A percentile compares a stretch with the other conserved stretches of the same genome.
Evolutionary conservation across 2,113 vertebrate genomes (phyloP).

Genomic region (Raja brachyura): DNA sequence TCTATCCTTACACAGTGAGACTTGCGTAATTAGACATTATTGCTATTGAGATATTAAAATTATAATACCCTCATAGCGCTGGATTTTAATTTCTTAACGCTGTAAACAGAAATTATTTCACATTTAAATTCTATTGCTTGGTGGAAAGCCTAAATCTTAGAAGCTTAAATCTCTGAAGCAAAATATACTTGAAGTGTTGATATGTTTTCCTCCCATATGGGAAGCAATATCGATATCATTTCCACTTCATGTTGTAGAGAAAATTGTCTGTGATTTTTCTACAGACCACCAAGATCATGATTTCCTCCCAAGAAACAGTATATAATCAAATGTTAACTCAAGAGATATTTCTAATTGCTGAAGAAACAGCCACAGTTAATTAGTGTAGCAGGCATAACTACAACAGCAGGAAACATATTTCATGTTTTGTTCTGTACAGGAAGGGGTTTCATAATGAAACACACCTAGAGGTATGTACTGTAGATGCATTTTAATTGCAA

Average conservation of each 20-base stretch:
- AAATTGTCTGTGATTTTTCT: not conserved
- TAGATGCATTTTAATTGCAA: constrained; percentile 25
- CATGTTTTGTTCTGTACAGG: constrained; percentile 19
- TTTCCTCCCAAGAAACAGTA: constrained; percentile 1
- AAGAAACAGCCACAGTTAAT: not conserved
- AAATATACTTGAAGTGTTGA: not conserved
- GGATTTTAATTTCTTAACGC: not conserved
- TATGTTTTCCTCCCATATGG: constrained; percentile 1
- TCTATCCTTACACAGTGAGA: not conserved
- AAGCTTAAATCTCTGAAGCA: not conserved
- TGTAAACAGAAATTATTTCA: not conserved
- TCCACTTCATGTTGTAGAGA: not conserved
- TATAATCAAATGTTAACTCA: constrained; percentile 4
- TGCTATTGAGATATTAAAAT: constrained; percentile 5
- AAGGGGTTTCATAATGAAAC: constrained; percentile 21
- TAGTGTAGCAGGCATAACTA: not conserved
- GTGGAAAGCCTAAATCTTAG: not conserved
- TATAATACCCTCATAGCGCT: not conserved
- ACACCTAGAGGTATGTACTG: not conserved
- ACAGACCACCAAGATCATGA: not conserved
- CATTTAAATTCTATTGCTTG: not conserved
- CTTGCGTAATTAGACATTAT: not conserved
- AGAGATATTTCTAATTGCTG: constrained; percentile 19
- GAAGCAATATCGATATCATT: not conserved
- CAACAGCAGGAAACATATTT: constrained; percentile 25